Evolutionary conservation across 2,113 vertebrate species (phyloP).

Genomic region (Heterocephalus glaber): DNA sequence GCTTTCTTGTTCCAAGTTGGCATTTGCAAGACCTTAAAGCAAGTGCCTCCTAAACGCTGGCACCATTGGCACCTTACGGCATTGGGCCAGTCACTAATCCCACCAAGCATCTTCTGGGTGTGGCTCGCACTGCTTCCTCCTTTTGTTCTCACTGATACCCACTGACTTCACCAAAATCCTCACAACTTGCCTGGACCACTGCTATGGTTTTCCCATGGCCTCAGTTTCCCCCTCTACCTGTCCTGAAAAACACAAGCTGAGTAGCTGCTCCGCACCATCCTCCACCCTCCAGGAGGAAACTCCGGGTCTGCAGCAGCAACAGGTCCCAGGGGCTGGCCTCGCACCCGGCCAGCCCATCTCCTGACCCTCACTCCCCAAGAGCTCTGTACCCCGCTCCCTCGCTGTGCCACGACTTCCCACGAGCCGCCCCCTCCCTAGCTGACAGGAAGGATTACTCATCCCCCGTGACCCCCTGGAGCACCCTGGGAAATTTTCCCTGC

Average conservation of each 20-base stretch:
- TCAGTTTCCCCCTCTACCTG: constrained; percentile 5
- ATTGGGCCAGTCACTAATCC: not conserved
- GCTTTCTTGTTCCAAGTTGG: not conserved
- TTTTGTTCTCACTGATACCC: not conserved
- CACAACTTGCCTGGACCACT: not conserved
- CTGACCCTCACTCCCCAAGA: rapidly evolving
- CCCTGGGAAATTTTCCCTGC: not conserved
- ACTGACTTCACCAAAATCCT: not conserved
- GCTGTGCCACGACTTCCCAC: not conserved
- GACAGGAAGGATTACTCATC: too few species aligned
- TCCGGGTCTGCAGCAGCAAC: not conserved
- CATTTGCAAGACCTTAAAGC: not conserved
- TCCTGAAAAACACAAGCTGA: not conserved
- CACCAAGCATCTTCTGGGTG: not conserved
- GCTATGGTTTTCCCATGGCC: not conserved
- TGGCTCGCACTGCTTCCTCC: not conserved
- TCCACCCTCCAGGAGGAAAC: not conserved
- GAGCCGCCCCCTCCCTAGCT: not conserved
- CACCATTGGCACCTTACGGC: not conserved
- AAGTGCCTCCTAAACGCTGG: not conserved
- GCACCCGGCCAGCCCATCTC: not conserved
- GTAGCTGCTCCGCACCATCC: not conserved
- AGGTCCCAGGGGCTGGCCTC: not conserved
- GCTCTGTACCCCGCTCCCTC: not conserved
- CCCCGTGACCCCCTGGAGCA: not conserved